Percentiles rank a stretch among this genome's conserved stretches.
These are phyloP conservation scores for Eupithecia vulgata DNA, from an alignment of 2,888 invertebrate genomes.

Conservation along the genomic window DNA sequence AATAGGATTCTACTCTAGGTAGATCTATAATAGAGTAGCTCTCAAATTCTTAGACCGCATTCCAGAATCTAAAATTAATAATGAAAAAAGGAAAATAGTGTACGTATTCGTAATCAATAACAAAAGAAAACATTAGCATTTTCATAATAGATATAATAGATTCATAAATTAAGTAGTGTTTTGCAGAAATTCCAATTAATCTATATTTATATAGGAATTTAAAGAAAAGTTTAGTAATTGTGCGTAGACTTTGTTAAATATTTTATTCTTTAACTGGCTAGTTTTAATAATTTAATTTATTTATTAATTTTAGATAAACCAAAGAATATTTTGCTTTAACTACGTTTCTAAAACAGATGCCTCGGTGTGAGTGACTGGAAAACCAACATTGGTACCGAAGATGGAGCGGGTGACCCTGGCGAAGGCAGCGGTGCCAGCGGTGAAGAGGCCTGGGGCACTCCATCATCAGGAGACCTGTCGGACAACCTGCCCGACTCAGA, in stretches of 20 bases:
- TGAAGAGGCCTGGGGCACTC: conserved; percentile 95
- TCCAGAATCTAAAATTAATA: not conserved
- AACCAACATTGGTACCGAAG: conserved; percentile 83
- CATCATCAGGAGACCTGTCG: conserved; percentile 92
- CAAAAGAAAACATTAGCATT: not conserved
- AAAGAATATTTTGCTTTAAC: not conserved
- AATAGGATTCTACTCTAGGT: not conserved
- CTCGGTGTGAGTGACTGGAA: conserved; percentile 85
- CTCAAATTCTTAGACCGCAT: not conserved
- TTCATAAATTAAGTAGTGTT: not conserved
- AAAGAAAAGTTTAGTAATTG: not conserved
- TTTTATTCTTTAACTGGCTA: not conserved
- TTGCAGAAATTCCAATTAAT: not conserved
- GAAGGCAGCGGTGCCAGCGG: conserved; percentile 94
- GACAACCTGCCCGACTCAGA: conserved; percentile 89
- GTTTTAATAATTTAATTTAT: not conserved
- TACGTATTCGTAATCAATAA: not conserved
- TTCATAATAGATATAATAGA: not conserved
- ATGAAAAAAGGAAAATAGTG: not conserved
- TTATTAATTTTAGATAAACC: not conserved
- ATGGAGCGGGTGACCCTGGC: conserved; percentile 84
- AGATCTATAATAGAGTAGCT: not conserved
- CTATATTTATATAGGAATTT: not conserved
- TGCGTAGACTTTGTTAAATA: not conserved
- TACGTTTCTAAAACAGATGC: conserved; percentile 57